Percentiles rank a stretch among this genome's conserved stretches.
Evolutionary conservation across 2,113 vertebrate species (phyloP).

Genomic region (Rissa tridactyla): DNA sequence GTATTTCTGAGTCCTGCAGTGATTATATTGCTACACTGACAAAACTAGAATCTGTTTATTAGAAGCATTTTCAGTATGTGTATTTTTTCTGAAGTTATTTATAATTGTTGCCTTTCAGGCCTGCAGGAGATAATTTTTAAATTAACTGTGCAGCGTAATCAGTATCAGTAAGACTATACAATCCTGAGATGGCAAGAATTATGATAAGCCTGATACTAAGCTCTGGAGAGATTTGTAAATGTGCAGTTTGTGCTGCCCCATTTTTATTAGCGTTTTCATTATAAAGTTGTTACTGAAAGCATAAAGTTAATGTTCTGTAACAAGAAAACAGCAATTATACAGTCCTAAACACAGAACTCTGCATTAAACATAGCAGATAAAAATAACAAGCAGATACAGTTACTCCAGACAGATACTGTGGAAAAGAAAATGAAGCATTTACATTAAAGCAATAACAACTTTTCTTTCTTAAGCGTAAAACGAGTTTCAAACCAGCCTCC

Average conservation of each 20-base stretch:
- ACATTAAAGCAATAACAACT: background rate
- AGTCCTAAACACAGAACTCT: background rate
- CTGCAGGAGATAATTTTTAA: constrained; percentile 45
- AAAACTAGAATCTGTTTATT: background rate
- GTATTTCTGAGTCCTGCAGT: background rate
- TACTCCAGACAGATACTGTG: background rate
- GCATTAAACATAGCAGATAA: constrained; percentile 26
- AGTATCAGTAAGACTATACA: background rate
- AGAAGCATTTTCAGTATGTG: background rate
- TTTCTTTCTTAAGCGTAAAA: background rate
- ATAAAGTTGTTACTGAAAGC: constrained; percentile 44
- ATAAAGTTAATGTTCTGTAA: constrained; percentile 55
- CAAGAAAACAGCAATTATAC: constrained; percentile 31
- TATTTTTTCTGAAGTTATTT: constrained; percentile 5
- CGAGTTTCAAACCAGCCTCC: background rate
- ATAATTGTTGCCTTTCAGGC: constrained; percentile 19
- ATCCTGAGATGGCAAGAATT: constrained; percentile 36
- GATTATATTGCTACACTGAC: background rate
- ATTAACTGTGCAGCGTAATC: constrained; percentile 21
- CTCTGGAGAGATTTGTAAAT: constrained; percentile 32
- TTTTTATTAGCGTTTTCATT: constrained; percentile 60
- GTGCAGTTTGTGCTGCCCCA: background rate
- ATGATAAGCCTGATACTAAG: constrained; percentile 18
- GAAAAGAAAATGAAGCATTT: background rate
- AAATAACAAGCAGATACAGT: constrained; percentile 12